Evolutionary conservation across 2,113 vertebrate genomes (phyloP), one percentile per base, ranked within the genome.

Genomic region (Dasyornis broadbenti): DNA sequence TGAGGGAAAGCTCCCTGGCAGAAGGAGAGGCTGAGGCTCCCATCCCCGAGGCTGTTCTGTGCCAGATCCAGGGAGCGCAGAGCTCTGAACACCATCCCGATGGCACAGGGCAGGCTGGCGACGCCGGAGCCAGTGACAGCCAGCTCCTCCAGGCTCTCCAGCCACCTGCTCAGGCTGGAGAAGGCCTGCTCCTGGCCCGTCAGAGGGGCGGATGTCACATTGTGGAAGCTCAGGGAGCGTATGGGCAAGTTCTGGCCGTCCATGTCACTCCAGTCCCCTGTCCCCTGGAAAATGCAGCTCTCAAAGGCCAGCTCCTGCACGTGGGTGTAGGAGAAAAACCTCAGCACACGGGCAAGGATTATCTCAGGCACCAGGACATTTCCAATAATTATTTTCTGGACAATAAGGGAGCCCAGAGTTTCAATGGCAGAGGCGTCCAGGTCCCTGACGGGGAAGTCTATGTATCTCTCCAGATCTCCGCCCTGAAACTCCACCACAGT

Each of bases 51-150:
- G 63, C 76, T 90, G 82, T 98, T 98, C 23, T 96, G 96, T 1
- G 98, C 97, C 90, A 98, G 9, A 28, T 97, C 96, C 49, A 98
- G 92, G 37, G 85, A 95, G 31, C 2, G 90, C 75, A 98, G 95
- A 1, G 66, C 40, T 6, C 26, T 6, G 78, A 98, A 97, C 35
- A 47, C 2, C 52, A 4, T 83, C 31, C 98, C 87, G 0, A 92
- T 15, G 23, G 76, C 42, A 49, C 98, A 98, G 44, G 97, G 82
- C 75, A 98, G 69, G 79, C 44, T 80, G 15, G 78, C 93, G 63
- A 98, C 14, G 1, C 0, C 64, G 26, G 96, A 97, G 27, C 70
- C 6, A 1, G 93, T 96, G 77, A 98, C 40, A 15, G 59, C 65
- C 87, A 98, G 93, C 44, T 95, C 89, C 82, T 78, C 14, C 78